Evolutionary conservation across 2,888 invertebrate species (phyloP).

Genomic region (Lasioglossum malachurum): DNA sequence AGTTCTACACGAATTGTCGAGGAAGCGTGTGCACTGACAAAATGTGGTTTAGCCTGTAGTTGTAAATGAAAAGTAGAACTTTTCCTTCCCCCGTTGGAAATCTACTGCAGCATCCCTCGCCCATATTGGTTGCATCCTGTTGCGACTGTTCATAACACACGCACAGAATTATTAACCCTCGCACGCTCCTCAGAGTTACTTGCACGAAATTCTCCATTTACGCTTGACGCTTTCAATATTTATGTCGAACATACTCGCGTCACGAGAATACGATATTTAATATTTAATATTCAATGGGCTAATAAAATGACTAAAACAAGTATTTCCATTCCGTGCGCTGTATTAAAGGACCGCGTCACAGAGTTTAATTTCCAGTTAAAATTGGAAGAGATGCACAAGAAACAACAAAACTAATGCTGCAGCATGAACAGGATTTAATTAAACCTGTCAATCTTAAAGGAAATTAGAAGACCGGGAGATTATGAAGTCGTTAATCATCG

Average conservation of each 20-base stretch:
- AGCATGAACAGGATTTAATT: slow-evolving; percentile 13
- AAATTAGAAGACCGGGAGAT: slow-evolving; percentile 17
- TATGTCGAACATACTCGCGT: neutral
- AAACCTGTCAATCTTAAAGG: neutral
- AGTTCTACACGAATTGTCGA: neutral
- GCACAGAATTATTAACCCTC: neutral
- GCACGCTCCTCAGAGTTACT: neutral
- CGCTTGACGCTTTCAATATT: neutral
- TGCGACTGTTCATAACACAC: neutral
- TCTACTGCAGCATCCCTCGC: neutral
- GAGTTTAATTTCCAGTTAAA: neutral
- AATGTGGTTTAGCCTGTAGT: neutral
- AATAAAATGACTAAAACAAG: neutral
- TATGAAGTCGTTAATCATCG: slow-evolving; percentile 24
- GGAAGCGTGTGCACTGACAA: neutral
- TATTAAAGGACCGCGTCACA: neutral
- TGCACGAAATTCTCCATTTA: neutral
- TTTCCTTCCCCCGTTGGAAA: neutral
- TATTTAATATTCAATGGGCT: too few species aligned
- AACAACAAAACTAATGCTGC: slow-evolving; percentile 4
- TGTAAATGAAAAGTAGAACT: slow-evolving; percentile 7
- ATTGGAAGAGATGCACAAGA: neutral
- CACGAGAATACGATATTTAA: too few species aligned
- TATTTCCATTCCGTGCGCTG: neutral
- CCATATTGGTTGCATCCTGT: neutral